Conservation (phyloP, 2,888 invertebrate species). For the Axea sp. region DNA sequence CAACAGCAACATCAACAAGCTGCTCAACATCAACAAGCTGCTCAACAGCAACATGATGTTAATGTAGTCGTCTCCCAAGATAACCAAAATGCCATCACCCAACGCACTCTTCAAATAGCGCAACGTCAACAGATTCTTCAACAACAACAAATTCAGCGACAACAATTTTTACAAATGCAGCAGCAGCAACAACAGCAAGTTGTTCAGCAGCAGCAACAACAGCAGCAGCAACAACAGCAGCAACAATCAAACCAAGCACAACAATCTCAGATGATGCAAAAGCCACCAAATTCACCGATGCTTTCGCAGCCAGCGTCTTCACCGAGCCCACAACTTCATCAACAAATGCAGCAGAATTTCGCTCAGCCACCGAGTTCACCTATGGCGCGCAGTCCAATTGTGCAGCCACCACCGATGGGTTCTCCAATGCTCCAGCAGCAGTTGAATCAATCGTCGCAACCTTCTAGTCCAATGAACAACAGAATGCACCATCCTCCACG, state of each 20-base stretch:
- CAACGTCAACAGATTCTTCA: conserved; percentile 70
- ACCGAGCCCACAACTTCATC: conserved; percentile 78
- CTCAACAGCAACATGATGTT: conserved; percentile 66
- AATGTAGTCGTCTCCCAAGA: conserved; percentile 63
- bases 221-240: conserved; percentile 73
- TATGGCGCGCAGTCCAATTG: conserved; percentile 78
- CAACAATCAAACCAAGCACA: conserved; percentile 66
- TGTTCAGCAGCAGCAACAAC: conserved; percentile 72
- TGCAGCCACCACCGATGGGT: conserved; percentile 78
- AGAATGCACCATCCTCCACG: conserved; percentile 75
- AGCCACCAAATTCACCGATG: conserved; percentile 79
- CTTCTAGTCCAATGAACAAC: conserved; percentile 78
- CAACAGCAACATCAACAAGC: conserved; percentile 74
- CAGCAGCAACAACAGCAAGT: conserved; percentile 68
- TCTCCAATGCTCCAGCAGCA: conserved; percentile 79
- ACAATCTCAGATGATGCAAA: conserved; percentile 74
- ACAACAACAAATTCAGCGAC: conserved; percentile 67
- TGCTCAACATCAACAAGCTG: conserved; percentile 68
- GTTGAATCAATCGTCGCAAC: conserved; percentile 76
- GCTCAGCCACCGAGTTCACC: conserved; percentile 81
- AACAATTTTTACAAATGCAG: conserved; percentile 69
- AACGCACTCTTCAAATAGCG: conserved; percentile 67
- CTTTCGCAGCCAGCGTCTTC: conserved; percentile 76
- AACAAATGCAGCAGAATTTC: conserved; percentile 76
- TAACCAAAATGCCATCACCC: conserved; percentile 67